Conservation (phyloP, 53 echinoderm and acorn worm genomes). For the Paracentrotus lividus region DNA sequence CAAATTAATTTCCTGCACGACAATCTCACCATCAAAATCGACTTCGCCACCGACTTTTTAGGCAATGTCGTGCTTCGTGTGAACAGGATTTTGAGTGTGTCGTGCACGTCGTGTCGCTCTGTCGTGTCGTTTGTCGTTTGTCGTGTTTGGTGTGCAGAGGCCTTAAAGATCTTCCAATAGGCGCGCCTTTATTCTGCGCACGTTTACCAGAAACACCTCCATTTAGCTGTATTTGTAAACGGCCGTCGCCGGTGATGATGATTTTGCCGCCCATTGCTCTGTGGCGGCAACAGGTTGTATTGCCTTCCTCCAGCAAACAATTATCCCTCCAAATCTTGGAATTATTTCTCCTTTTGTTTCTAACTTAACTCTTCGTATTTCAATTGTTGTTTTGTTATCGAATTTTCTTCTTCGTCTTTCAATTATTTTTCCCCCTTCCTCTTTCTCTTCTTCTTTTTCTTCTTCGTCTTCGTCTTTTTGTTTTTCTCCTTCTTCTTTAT, state of each 20-base stretch:
- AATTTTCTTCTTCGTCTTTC: background rate
- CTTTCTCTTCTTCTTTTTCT: background rate
- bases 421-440: too few relatives aligned
- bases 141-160: too few relatives aligned
- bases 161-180: background rate
- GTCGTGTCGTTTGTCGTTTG: too few relatives aligned
- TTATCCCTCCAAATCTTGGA: background rate
- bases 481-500: background rate
- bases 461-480: background rate
- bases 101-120: too few relatives aligned
- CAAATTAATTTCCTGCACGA: too few relatives aligned
- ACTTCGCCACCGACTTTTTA: too few relatives aligned
- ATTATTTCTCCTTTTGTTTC: background rate
- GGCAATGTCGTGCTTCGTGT: too few relatives aligned
- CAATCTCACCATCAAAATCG: too few relatives aligned
- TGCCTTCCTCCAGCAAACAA: background rate
- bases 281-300: background rate
- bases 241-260: background rate
- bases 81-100: too few relatives aligned
- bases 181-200: background rate
- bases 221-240: constrained; percentile 21
- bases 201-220: constrained; percentile 25
- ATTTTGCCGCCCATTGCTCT: background rate
- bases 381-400: too few relatives aligned
- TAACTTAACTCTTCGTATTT: background rate